These are phyloP conservation scores for Batillaria attramentaria DNA, from an alignment of 1,140 invertebrate genomes.

Conservation along the genomic window DNA sequence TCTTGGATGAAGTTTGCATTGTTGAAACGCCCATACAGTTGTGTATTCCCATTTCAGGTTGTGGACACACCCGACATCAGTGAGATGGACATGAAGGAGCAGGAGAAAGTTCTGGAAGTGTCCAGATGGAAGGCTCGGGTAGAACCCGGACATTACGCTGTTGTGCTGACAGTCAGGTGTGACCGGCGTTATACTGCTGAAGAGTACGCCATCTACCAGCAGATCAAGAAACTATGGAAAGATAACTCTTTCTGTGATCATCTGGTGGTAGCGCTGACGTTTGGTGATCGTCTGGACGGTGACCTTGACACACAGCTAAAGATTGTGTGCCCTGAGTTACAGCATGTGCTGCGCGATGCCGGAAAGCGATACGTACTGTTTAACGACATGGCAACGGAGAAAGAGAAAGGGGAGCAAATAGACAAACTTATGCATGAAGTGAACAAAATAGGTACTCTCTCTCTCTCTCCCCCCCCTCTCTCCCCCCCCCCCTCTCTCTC, in stretches of 20 bases:
- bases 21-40: too few species aligned
- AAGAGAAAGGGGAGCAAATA: not conserved
- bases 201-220: not conserved
- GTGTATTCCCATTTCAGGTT: too few species aligned
- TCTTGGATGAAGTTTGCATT: too few species aligned
- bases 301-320: not conserved
- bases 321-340: not conserved
- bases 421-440: too few species aligned
- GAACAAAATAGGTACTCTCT: too few species aligned
- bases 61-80: not conserved
- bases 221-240: too few species aligned
- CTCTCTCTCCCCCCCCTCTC: too few species aligned
- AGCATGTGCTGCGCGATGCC: not conserved
- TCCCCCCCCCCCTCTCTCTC: too few species aligned
- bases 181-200: not conserved
- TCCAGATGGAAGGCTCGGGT: not conserved
- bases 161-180: not conserved
- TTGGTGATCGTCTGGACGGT: not conserved
- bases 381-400: not conserved
- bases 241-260: not conserved
- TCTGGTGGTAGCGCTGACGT: not conserved
- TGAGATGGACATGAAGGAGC: not conserved
- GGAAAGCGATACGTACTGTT: not conserved
- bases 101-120: not conserved
- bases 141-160: not conserved